Base-by-base conservation (phyloP, 2,797 vertebrate genomes). In the Toxotes lorentzi region DNA sequence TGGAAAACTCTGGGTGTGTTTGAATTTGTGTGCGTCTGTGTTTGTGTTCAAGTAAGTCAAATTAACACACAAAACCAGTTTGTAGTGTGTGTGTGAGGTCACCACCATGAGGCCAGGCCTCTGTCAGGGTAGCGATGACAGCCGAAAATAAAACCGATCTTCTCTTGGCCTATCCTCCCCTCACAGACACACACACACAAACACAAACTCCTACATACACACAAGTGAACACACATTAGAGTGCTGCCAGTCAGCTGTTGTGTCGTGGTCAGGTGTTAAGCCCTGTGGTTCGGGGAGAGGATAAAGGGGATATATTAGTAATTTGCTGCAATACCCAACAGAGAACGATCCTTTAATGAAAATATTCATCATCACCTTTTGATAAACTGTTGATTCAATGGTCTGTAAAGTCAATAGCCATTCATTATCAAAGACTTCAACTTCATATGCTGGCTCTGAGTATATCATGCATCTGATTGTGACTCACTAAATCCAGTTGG, bases 381-480 rank as follows among this genome's bases (percentile, higher is more conserved):
- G 94, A 96, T 92, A 94, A 95, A 94, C 94, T 93, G 95, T 95
- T 95, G 94, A 94, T 89, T 82, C 77, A 84, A 81, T 62, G 61
- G 76, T 81, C 71, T 83, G 69, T 53, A 69, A 64, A 82, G 74
- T 90, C 70, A 65, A 67, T 10, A 65, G 17, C 59, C 7, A 8
- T 65, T 86, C 54, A 78, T 79, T 83, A 79, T 79, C 56, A 47
- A 24, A 72, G 59, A 62, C 65, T 48, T 71, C n/a, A 47, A 40
- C 57, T 51, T 70, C 64, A 32, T 14, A n/a, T 2, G 9, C 14
- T 9, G 63, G 70, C 19, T 76, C 41, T 34, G 40, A 68, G 24
- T 14, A 12, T 8, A 12, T 43, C 12, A 56, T 21, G 32, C 1
- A 12, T 70, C 30, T 60, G 35, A 17, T 11, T 35, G 35, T 47